Percentiles rank a stretch among this genome's conserved stretches.
These are phyloP conservation scores for Esox lucius DNA, from an alignment of 2,797 vertebrate species.

Conservation along the genomic window DNA sequence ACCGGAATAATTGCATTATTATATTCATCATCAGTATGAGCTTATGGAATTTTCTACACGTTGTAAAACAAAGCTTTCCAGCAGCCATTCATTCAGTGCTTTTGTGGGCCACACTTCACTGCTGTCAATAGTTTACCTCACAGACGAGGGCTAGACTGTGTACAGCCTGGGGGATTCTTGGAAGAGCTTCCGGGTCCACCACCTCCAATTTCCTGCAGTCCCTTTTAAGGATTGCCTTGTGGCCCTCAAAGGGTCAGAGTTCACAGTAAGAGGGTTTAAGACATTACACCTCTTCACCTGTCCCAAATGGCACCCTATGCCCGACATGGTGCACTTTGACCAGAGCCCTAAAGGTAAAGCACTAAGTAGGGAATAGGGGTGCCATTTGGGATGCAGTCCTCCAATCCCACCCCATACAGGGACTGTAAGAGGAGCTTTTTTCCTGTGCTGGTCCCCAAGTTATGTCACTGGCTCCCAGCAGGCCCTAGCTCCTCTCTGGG, in stretches of 20 bases:
- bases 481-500: slow-evolving; percentile 61
- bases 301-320: neutral
- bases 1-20: slow-evolving; percentile 44
- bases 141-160: neutral
- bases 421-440: neutral
- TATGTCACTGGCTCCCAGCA: slow-evolving; percentile 39
- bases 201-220: neutral
- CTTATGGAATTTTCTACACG: slow-evolving; percentile 60
- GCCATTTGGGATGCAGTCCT: neutral
- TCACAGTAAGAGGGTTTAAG: neutral
- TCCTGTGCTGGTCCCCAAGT: neutral
- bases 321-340: neutral
- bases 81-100: slow-evolving; percentile 28
- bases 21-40: slow-evolving; percentile 53
- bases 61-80: slow-evolving; percentile 44
- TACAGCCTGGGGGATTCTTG: neutral
- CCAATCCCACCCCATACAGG: slow-evolving; percentile 21
- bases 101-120: slow-evolving; percentile 13
- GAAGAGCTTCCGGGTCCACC: slow-evolving; percentile 1
- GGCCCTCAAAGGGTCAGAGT: slow-evolving; percentile 8
- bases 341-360: too few species aligned
- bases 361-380: neutral
- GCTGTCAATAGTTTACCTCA: slow-evolving; percentile 51
- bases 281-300: neutral
- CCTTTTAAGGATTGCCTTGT: neutral